A percentile compares a stretch with the other conserved stretches of the same genome.
Conservation (phyloP, 2,113 vertebrate genomes). For the Tursiops truncatus region DNA sequence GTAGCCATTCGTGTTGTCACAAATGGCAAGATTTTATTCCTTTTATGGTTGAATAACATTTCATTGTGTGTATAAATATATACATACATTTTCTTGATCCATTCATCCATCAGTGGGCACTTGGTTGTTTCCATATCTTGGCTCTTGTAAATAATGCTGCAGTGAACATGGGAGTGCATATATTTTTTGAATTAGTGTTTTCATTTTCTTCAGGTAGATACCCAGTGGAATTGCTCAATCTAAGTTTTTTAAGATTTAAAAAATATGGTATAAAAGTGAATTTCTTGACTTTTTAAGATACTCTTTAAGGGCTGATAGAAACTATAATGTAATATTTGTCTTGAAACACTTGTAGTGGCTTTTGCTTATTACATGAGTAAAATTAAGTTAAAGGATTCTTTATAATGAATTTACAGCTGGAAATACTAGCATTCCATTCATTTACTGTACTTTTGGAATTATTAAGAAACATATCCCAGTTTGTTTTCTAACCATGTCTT, state of each 20-base stretch:
- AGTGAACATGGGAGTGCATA: background rate
- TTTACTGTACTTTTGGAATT: conserved; percentile 1
- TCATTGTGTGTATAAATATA: background rate
- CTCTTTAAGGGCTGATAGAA: background rate
- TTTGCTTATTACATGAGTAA: background rate
- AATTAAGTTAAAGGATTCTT: background rate
- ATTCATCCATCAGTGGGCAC: background rate
- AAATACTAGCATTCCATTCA: background rate
- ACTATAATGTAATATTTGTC: background rate
- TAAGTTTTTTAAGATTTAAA: background rate
- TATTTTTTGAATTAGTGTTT: background rate
- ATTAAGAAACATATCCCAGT: background rate
- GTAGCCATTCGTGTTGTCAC: background rate
- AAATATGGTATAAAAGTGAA: background rate
- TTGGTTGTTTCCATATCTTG: background rate
- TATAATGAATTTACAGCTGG: background rate
- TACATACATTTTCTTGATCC: background rate
- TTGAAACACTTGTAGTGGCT: background rate
- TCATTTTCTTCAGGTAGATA: background rate
- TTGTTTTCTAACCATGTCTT: background rate
- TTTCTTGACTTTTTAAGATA: conserved; percentile 17
- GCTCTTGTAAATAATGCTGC: background rate
- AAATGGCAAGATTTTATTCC: background rate
- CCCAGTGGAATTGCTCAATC: background rate
- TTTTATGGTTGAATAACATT: background rate